Evolutionary conservation across 2,113 vertebrate genomes (phyloP), one percentile per base, ranked within the genome.

Genomic region (Rhinolophus ferrumequinum): DNA sequence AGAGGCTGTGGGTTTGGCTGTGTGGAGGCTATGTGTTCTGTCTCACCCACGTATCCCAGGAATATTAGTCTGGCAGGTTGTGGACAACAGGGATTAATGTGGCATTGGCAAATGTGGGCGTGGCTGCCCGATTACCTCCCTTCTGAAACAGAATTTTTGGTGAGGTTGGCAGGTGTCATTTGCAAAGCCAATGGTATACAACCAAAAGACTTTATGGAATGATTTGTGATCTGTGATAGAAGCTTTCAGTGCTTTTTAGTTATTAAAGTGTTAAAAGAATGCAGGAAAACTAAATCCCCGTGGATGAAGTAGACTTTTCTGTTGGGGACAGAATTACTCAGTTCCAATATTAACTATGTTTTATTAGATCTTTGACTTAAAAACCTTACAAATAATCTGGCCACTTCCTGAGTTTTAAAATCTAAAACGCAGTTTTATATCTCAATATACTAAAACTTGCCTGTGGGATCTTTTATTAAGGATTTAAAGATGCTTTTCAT

Each of bases 381-480:
- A 44, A 93, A 92, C 89, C 5, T 21, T 81, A 79, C 54, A 90
- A 79, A 76, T 76, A 50, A 60, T 60, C 19, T 66, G 19, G 24
- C 50, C 2, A 82, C n/a, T 93, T 95, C 67, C 93, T 95, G 38
- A 82, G 18, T 82, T 92, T 95, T 93, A 95, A 93, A 96, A 82
- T 54, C 11, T 62, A 86, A 93, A 92, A 38, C 35, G 80, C 6
- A 89, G 24, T 86, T 93, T 94, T 94, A n/a, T 62, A 76, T 33
- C 11, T 30, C 26, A 84, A 41, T 67, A 85, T 14, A n/a, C 15
- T 69, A 84, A 88, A 87, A 69, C 28, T 86, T 93, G 16, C n/a
- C 62, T 54, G 8, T 66, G 66, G 54, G 26, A 54, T 80, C 62
- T 90, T 69, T 56, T 14, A 83, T 80, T 66, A 82, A 91, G 9